phyloP scores from a whole-genome alignment of 2,113 vertebrate species.

The Myiozetetes cayanensis region DNA sequence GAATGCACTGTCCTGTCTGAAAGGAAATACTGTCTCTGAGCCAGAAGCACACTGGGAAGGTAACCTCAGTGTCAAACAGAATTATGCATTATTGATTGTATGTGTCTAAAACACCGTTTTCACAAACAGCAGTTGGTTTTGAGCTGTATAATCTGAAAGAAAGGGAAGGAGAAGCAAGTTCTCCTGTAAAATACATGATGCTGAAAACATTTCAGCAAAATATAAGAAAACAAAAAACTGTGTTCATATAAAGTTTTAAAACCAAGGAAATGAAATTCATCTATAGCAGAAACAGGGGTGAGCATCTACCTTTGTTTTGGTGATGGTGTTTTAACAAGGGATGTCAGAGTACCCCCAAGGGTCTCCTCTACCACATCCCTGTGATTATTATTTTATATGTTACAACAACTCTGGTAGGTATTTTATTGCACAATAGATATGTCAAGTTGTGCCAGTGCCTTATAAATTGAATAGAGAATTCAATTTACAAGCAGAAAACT shows the following conservation, averaged over 20 bases:
- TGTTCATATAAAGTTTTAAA: neutral
- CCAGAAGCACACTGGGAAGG: neutral
- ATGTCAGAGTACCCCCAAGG: neutral
- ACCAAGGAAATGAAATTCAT: neutral
- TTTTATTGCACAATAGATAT: conserved; percentile 33
- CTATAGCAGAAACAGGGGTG: neutral
- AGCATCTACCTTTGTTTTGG: neutral
- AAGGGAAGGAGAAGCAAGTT: neutral
- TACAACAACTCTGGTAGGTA: neutral
- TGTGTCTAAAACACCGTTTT: neutral
- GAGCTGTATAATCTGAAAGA: neutral
- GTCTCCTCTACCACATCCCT: neutral
- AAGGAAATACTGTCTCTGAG: neutral
- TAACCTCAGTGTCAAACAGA: neutral
- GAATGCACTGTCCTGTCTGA: neutral
- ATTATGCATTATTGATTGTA: neutral
- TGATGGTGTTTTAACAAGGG: conserved; percentile 11
- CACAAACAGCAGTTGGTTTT: neutral
- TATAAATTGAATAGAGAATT: conserved; percentile 49
- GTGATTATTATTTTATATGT: conserved; percentile 14
- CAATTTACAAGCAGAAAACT: conserved; percentile 64
- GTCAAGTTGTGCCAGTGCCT: conserved; percentile 31
- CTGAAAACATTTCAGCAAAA: neutral
- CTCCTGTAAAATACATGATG: neutral
- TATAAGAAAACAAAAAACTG: neutral